Percentiles rank a stretch among this genome's conserved stretches.
Evolutionary conservation across 2,888 invertebrate genomes (phyloP).

Genomic region (Orthonevra nobilis): DNA sequence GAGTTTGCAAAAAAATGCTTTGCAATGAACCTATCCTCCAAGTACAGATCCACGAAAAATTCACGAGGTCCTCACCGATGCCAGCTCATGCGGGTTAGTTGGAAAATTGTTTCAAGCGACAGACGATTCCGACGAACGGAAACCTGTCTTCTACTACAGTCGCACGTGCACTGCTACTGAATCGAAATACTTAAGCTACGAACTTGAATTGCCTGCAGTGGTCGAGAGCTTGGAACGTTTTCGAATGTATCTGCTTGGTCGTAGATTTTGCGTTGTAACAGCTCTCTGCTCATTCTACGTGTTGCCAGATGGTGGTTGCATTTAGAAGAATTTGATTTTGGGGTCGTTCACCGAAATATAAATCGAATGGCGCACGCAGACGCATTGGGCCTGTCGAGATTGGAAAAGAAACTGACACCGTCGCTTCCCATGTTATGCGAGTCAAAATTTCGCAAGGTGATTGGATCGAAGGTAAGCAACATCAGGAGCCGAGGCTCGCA

Average conservation of each 20-base stretch:
- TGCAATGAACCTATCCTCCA: no score
- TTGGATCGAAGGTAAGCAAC: conserved; percentile 17
- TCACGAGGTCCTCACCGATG: conserved; percentile 11
- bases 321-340: not conserved
- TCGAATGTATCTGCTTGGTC: conserved; percentile 17
- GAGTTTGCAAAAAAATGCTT: no score
- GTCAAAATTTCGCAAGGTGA: conserved; percentile 1
- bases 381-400: conserved; percentile 4
- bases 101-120: conserved; percentile 25
- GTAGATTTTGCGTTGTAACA: conserved; percentile 11
- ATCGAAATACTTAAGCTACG: conserved; percentile 16
- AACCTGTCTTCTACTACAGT: conserved; percentile 24
- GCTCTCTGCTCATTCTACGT: conserved; percentile 16
- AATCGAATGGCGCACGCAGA: conserved; percentile 11
- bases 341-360: not conserved
- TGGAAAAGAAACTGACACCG: conserved; percentile 11
- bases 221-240: conserved; percentile 15
- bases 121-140: conserved; percentile 11
- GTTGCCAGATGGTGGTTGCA: not conserved
- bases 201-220: conserved; percentile 23
- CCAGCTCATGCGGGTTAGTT: conserved; percentile 17
- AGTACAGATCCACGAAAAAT: no score
- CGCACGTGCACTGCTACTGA: conserved; percentile 10
- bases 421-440: conserved; percentile 8
- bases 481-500: conserved; percentile 11